A percentile compares a stretch with the other conserved stretches of the same genome.
phyloP scores from a whole-genome alignment of 2,113 vertebrate species.

The Psittacara wagleri region DNA sequence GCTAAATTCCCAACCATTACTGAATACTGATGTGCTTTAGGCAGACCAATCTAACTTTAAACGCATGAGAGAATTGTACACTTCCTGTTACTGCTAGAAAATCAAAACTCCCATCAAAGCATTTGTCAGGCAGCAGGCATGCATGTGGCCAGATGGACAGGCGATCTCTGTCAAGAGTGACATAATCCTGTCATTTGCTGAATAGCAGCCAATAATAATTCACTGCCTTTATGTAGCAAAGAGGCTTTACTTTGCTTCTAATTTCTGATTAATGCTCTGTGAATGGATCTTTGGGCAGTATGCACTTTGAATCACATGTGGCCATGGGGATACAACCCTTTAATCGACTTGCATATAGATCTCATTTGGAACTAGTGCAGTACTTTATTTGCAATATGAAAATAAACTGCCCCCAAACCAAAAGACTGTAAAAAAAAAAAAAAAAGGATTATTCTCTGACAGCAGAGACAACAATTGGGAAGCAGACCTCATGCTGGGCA shows the following conservation, averaged over 20 bases:
- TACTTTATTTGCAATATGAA: slow-evolving; percentile 16
- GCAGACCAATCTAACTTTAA: not conserved
- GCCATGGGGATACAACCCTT: not conserved
- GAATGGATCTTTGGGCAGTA: slow-evolving; percentile 1
- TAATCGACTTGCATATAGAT: slow-evolving; percentile 15
- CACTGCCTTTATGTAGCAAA: slow-evolving; percentile 5
- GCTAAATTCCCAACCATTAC: not conserved
- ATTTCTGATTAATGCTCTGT: slow-evolving; percentile 52
- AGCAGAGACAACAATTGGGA: slow-evolving; percentile 3
- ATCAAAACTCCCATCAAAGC: slow-evolving; percentile 1
- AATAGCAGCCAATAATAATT: slow-evolving; percentile 52
- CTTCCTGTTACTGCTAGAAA: not conserved
- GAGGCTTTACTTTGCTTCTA: slow-evolving; percentile 14
- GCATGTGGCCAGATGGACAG: slow-evolving; percentile 38
- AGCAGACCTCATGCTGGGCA: not conserved
- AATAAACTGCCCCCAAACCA: not conserved
- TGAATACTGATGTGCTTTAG: not conserved
- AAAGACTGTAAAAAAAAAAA: not conserved
- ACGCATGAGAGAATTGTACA: not conserved
- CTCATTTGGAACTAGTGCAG: slow-evolving; percentile 31
- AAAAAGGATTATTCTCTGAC: not conserved
- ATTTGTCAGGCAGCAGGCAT: not conserved
- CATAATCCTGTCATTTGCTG: slow-evolving; percentile 46
- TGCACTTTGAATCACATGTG: slow-evolving; percentile 1
- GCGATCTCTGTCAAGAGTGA: slow-evolving; percentile 38